A percentile compares a stretch with the other conserved stretches of the same genome.
Evolutionary conservation across 1,140 invertebrate genomes (phyloP).

Genomic region (Drosophila lacertosa): DNA sequence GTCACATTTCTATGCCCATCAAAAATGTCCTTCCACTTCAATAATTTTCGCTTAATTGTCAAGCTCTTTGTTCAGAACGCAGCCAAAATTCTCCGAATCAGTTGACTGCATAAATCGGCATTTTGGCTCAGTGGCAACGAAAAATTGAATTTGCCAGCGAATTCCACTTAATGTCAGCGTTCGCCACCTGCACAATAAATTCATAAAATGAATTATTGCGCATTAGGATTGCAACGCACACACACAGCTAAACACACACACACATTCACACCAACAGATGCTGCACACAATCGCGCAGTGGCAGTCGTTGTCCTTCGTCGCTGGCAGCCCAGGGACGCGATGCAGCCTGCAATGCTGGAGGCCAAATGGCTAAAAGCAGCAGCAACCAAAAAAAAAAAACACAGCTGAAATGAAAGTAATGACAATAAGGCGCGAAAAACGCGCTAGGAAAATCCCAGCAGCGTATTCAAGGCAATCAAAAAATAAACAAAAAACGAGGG

Average conservation of each 20-base stretch:
- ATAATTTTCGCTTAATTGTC: not conserved
- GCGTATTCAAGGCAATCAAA: slow-evolving; percentile 25
- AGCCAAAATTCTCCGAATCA: not conserved
- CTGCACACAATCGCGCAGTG: slow-evolving; percentile 12
- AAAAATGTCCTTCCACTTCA: not conserved
- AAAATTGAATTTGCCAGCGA: slow-evolving; percentile 49
- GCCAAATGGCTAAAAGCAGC: slow-evolving; percentile 41
- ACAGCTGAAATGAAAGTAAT: slow-evolving; percentile 41
- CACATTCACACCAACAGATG: slow-evolving; percentile 3
- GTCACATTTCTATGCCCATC: too few species aligned
- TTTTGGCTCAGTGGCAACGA: slow-evolving; percentile 3
- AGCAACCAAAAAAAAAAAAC: not conserved
- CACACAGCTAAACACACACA: not conserved
- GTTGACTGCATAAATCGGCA: not conserved
- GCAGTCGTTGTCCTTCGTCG: slow-evolving; percentile 61
- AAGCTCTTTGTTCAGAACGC: not conserved
- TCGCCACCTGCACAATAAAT: slow-evolving; percentile 36
- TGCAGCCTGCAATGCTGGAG: slow-evolving; percentile 60
- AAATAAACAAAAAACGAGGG: slow-evolving; percentile 17
- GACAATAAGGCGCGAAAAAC: slow-evolving; percentile 65
- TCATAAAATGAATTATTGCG: slow-evolving; percentile 69
- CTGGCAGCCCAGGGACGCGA: slow-evolving; percentile 54
- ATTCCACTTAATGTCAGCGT: slow-evolving; percentile 31
- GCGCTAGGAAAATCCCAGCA: slow-evolving; percentile 26
- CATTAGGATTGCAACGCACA: slow-evolving; percentile 51